Conservation (phyloP, 1,140 invertebrate species). For the Sesamia nonagrioides region DNA sequence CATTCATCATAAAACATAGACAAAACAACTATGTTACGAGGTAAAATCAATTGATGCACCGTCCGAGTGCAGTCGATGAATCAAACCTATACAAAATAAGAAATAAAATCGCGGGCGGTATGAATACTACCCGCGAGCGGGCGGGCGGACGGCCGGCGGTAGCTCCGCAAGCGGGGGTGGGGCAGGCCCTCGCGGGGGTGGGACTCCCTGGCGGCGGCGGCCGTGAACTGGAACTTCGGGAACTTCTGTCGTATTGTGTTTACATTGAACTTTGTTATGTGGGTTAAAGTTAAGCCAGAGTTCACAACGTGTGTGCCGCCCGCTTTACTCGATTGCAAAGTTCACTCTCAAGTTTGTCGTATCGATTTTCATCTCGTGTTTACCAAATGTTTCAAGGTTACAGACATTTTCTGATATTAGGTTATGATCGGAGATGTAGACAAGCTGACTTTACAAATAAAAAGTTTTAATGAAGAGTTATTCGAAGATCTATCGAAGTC, state of each 20-base stretch:
- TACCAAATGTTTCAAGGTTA: slow-evolving; percentile 85
- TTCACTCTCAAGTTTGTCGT: slow-evolving; percentile 81
- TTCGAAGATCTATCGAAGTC: not conserved
- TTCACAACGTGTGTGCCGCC: slow-evolving; percentile 82
- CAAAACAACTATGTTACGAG: slow-evolving; percentile 34
- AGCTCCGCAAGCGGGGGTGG: slow-evolving; percentile 53
- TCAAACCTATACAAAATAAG: slow-evolving; percentile 46
- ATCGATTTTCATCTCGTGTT: slow-evolving; percentile 86
- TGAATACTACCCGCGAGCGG: slow-evolving; percentile 25
- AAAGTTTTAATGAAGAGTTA: not conserved
- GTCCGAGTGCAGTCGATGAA: slow-evolving; percentile 45
- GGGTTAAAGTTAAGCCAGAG: slow-evolving; percentile 87
- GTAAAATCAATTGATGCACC: slow-evolving; percentile 39
- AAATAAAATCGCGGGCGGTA: slow-evolving; percentile 41
- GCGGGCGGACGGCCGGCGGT: slow-evolving; percentile 46
- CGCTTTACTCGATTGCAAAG: slow-evolving; percentile 83
- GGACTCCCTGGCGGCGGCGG: slow-evolving; percentile 64
- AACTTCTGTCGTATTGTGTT: slow-evolving; percentile 86
- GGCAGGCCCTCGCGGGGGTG: slow-evolving; percentile 15
- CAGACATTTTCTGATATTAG: slow-evolving; percentile 46
- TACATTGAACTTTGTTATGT: slow-evolving; percentile 88
- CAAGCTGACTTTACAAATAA: not conserved
- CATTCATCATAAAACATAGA: slow-evolving; percentile 41
- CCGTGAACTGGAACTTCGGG: slow-evolving; percentile 85
- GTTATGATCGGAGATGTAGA: slow-evolving; percentile 11